Evolutionary conservation across 2,113 vertebrate genomes (phyloP).

Genomic region (Podarcis raffonei): DNA sequence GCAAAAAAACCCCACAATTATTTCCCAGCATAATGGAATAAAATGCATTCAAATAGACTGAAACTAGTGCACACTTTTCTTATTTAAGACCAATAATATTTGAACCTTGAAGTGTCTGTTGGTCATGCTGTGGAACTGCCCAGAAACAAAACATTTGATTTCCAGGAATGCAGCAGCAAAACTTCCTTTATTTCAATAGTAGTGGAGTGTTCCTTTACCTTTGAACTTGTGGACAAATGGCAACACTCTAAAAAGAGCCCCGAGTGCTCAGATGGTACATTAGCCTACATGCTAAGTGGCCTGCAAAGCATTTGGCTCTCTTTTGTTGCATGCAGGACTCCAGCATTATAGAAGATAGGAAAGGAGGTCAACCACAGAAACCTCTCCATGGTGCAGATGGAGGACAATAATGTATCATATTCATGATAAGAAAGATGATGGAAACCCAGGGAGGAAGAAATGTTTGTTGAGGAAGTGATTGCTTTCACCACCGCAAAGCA

Average conservation of each 20-base stretch:
- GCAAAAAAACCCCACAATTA: neutral
- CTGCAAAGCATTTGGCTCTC: neutral
- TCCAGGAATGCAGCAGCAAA: neutral
- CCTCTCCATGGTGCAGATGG: neutral
- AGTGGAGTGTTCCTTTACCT: neutral
- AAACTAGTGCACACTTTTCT: too few species aligned
- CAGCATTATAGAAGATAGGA: neutral
- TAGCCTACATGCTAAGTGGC: neutral
- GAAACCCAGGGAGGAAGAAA: neutral
- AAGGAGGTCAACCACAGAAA: constrained; percentile 4
- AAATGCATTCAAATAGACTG: neutral
- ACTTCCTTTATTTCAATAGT: neutral
- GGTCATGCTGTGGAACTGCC: neutral
- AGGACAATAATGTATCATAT: neutral
- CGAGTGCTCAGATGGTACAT: neutral
- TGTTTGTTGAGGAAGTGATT: neutral
- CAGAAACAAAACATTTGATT: neutral
- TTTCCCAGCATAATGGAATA: neutral
- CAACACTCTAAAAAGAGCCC: too few species aligned
- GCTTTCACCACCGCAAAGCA: neutral
- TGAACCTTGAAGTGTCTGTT: neutral
- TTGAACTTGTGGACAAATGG: neutral
- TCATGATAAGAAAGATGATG: neutral
- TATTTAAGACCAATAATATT: neutral
- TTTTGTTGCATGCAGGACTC: neutral